Evolutionary conservation across 2,888 invertebrate genomes (phyloP), one percentile per base, ranked within the genome.

Genomic region (Chorisops tibialis): DNA sequence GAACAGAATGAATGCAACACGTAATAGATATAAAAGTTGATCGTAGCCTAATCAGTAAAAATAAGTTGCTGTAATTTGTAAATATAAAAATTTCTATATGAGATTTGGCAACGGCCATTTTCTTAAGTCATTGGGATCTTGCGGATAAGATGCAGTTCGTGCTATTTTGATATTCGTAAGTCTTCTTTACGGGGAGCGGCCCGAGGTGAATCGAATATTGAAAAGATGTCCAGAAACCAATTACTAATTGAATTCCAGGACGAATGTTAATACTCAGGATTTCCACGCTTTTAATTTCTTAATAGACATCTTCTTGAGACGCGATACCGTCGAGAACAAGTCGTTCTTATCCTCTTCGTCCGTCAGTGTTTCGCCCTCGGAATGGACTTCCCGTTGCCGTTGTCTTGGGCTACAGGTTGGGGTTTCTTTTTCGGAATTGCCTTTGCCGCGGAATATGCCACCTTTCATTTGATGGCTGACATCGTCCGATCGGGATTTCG

Each of bases 281-380:
- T 89, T 86, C 91, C 91, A 91, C 59, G 88, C 88, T 71, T 88
- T 82, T 63, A 91, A 82, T 73, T 90, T 91, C 69, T 88, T 79
- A 66, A 91, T 77, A 0, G 91, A 91, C 54, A 90, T 87, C 74
- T 88, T 86, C 79, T 91, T 91, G 73, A 91, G 82, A 63, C 90
- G 82, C 5, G 88, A 85, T 59, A 90, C 88, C 12, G 89, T 87
- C 1, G 82, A 81, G 19, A 89, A 78, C 0, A 90, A 82, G 72
- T 90, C 90, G 58, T 85, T 84, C 66, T 81, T 80, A n/a, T 73
- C 73, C 61, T 85, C 85, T 45, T 83, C 83, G 62, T 87, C 87
- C 35, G 86, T 86, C 4, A 83, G 74, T 1, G 84, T 81, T 72
- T 88, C 88, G 2, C 88, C 88, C 71, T 89, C 88, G 0, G 88